Conservation (phyloP, 2,888 invertebrate species). For the Amphipoea oculea region DNA sequence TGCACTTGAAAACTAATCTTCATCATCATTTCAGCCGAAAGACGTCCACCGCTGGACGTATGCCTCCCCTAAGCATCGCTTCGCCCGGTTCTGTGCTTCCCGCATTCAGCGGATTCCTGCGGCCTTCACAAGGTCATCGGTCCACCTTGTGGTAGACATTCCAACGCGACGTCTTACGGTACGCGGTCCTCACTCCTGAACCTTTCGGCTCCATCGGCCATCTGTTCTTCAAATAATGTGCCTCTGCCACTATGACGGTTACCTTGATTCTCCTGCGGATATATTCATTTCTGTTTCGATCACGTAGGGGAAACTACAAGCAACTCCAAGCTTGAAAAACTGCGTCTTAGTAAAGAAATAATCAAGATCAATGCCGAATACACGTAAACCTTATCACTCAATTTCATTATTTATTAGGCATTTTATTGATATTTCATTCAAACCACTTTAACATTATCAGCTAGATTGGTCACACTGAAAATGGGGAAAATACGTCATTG, state of each 20-base stretch:
- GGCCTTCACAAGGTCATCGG: background rate
- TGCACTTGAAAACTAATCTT: background rate
- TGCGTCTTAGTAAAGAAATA: constrained; percentile 6
- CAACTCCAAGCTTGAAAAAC: background rate
- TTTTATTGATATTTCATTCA: constrained; percentile 48
- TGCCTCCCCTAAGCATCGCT: background rate
- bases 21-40: background rate
- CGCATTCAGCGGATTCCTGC: background rate
- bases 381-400: constrained; percentile 37
- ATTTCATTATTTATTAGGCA: constrained; percentile 34
- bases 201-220: background rate
- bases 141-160: background rate
- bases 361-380: constrained; percentile 26
- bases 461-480: constrained; percentile 29
- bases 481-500: constrained; percentile 30
- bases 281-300: background rate
- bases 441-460: constrained; percentile 53
- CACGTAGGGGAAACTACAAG: background rate
- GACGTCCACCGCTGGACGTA: background rate
- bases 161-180: background rate
- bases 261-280: background rate
- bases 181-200: background rate
- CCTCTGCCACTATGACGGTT: background rate
- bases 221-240: background rate
- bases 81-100: background rate